These are phyloP conservation scores for Pagrus major DNA, from an alignment of 2,113 vertebrate species.

Conservation along the genomic window DNA sequence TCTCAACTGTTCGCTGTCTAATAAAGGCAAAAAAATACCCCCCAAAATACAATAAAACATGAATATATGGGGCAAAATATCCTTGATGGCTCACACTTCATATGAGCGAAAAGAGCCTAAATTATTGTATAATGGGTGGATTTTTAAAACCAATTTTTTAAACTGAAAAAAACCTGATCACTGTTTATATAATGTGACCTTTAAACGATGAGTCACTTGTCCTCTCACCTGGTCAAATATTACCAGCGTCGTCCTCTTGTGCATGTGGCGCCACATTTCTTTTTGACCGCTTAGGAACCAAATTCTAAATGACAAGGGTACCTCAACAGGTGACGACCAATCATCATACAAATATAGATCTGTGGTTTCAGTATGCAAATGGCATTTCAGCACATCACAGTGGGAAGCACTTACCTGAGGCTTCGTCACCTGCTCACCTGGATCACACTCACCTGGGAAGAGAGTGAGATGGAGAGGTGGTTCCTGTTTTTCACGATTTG, in stretches of 20 bases:
- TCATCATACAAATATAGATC: not conserved
- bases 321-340: not conserved
- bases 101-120: no score
- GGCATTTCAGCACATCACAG: not conserved
- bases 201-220: not conserved
- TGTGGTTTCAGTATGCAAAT: not conserved
- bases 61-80: no score
- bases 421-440: constrained; percentile 60
- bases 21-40: no score
- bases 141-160: not conserved
- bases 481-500: not conserved
- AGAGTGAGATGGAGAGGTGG: not conserved
- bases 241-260: not conserved
- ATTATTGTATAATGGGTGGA: not conserved
- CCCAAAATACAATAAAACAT: no score
- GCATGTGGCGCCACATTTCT: not conserved
- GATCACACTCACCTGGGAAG: constrained; percentile 54
- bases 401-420: constrained; percentile 50
- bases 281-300: not conserved
- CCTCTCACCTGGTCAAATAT: constrained; percentile 17
- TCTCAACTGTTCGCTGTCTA: no score
- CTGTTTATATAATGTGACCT: not conserved
- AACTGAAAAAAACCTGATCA: not conserved
- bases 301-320: not conserved
- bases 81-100: no score